These are phyloP conservation scores for Sclerurus mexicanus DNA, from an alignment of 2,113 vertebrate genomes.

Conservation along the genomic window DNA sequence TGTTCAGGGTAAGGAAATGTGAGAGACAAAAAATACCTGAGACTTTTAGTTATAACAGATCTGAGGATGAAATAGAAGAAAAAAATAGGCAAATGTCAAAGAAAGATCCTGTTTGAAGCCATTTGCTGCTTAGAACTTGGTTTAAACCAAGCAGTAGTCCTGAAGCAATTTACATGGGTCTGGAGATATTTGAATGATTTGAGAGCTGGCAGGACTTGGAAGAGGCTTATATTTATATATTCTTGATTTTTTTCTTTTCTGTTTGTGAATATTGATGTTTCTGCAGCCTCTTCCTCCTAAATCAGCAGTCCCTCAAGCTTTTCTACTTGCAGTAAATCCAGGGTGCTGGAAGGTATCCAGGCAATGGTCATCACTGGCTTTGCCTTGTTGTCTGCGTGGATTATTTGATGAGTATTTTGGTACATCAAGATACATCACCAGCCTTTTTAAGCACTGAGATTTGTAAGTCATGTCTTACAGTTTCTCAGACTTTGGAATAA, in stretches of 20 bases:
- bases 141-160: background rate
- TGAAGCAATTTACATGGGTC: background rate
- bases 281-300: background rate
- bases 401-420: background rate
- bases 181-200: background rate
- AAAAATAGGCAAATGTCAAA: background rate
- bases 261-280: background rate
- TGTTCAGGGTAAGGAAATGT: background rate
- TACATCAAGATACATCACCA: background rate
- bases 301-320: background rate
- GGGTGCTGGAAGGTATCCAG: background rate
- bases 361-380: background rate
- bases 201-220: background rate
- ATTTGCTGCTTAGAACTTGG: background rate
- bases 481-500: background rate
- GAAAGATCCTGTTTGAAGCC: background rate
- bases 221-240: background rate
- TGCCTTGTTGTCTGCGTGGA: background rate
- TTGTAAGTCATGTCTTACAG: background rate
- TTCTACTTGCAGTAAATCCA: background rate
- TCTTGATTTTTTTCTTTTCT: background rate
- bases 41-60: background rate
- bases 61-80: background rate
- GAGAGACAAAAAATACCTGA: background rate
- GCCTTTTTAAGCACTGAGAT: background rate